Evolutionary conservation across 2,888 invertebrate species (phyloP).

Genomic region (Ophonus ardosiacus): DNA sequence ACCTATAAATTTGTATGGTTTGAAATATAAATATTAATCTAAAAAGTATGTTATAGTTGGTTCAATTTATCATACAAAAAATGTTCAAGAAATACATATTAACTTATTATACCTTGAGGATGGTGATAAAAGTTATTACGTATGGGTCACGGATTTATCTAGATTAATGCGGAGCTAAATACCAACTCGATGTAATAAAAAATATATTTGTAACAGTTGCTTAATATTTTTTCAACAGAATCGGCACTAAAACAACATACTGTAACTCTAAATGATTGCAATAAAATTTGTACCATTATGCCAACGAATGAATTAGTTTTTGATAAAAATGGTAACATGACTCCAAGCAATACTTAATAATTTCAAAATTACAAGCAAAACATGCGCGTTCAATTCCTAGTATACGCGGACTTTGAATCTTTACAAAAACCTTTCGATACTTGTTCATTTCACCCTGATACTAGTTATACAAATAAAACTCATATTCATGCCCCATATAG

Average conservation of each 20-base stretch:
- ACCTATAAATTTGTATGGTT: conserved; percentile 64
- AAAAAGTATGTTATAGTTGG: conserved; percentile 57
- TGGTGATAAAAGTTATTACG: conserved; percentile 65
- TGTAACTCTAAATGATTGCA: too few relatives aligned
- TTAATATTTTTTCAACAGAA: conserved; percentile 60
- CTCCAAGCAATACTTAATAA: too few relatives aligned
- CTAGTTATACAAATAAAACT: too few relatives aligned
- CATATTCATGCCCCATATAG: too few relatives aligned
- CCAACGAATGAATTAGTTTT: conserved; percentile 11
- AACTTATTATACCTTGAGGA: conserved; percentile 61
- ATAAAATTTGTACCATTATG: conserved; percentile 51
- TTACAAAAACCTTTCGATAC: too few relatives aligned
- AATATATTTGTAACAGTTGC: conserved; percentile 64
- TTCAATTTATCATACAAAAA: conserved; percentile 60
- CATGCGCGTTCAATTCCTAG: too few relatives aligned
- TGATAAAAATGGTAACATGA: conserved; percentile 17
- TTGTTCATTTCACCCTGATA: too few relatives aligned
- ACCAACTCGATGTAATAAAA: conserved; percentile 51
- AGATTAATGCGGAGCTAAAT: conserved; percentile 61
- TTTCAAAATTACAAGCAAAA: too few relatives aligned
- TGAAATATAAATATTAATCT: conserved; percentile 52
- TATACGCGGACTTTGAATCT: too few relatives aligned
- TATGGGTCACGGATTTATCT: conserved; percentile 63
- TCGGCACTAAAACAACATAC: conserved; percentile 35
- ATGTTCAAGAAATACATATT: conserved; percentile 56